Percentiles rank a stretch among this genome's conserved stretches.
Conservation (phyloP, 2,113 vertebrate species). For the Sakesphorus luctuosus region DNA sequence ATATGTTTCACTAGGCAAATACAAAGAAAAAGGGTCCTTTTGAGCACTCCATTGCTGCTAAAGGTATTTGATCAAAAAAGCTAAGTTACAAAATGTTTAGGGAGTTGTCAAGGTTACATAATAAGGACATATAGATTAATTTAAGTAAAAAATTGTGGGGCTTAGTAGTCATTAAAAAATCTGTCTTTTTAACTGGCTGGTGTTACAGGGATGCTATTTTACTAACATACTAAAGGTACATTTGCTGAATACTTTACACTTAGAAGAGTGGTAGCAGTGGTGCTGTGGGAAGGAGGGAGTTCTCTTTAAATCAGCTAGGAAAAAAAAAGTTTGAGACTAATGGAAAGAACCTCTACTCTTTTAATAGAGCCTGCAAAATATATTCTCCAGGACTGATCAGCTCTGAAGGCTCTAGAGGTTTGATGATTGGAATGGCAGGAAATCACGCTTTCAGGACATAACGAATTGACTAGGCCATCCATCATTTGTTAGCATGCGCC, state of each 20-base stretch:
- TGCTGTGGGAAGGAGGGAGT: conserved; percentile 1
- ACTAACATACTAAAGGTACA: neutral
- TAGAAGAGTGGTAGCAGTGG: neutral
- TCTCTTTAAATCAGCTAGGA: conserved; percentile 72
- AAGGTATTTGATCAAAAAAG: conserved; percentile 38
- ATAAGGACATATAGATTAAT: conserved; percentile 32
- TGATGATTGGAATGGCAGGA: conserved; percentile 99
- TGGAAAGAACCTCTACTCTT: conserved; percentile 88
- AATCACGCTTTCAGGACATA: conserved; percentile 99
- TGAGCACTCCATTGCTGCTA: conserved; percentile 26
- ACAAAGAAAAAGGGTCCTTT: conserved; percentile 33
- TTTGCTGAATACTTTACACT: conserved; percentile 8
- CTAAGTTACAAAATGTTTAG: conserved; percentile 49
- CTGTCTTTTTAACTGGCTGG: conserved; percentile 2
- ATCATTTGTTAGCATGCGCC: conserved; percentile 97
- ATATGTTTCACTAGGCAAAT: conserved; percentile 71
- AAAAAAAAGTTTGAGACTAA: conserved; percentile 84
- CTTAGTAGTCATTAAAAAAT: conserved; percentile 47
- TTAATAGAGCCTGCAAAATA: conserved; percentile 96
- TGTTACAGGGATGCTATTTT: conserved; percentile 25
- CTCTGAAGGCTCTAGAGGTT: conserved; percentile 92
- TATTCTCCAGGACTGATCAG: conserved; percentile 96
- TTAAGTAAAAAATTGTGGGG: conserved; percentile 41
- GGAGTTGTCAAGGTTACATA: conserved; percentile 11
- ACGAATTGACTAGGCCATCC: conserved; percentile 98